A percentile compares a stretch with the other conserved stretches of the same genome.
Evolutionary conservation across 2,888 invertebrate genomes (phyloP).

Genomic region (Seladonia tumulorum): DNA sequence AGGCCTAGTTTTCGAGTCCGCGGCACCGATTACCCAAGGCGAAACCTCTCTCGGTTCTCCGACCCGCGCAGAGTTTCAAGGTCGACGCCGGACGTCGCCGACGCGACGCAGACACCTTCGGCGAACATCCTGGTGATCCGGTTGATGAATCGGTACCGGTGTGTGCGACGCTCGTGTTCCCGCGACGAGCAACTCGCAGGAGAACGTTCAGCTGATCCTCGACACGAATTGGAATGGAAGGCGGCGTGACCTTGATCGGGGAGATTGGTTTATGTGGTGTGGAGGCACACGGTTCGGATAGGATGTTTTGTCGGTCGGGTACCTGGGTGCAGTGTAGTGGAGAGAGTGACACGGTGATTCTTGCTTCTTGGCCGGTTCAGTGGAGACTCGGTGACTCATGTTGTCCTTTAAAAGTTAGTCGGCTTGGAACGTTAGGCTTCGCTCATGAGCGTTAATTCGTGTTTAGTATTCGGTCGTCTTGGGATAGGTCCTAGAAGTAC

Average conservation of each 20-base stretch:
- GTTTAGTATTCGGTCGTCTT: background rate
- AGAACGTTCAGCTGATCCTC: conserved; percentile 7
- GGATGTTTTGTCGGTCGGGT: background rate
- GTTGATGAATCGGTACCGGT: conserved; percentile 1
- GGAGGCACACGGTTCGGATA: background rate
- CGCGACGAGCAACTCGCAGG: background rate
- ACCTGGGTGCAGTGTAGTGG: background rate
- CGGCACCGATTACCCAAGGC: conserved; percentile 74
- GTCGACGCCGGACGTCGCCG: conserved; percentile 51
- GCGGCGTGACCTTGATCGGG: background rate
- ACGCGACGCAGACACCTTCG: conserved; percentile 1
- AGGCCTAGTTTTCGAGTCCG: conserved; percentile 76
- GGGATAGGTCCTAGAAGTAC: background rate
- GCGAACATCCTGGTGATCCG: conserved; percentile 16
- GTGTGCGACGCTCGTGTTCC: background rate
- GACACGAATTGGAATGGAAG: conserved; percentile 4
- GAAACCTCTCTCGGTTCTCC: conserved; percentile 68
- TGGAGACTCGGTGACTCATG: background rate
- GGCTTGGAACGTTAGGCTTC: background rate
- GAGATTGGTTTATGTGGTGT: background rate
- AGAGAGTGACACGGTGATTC: background rate
- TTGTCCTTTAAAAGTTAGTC: conserved; percentile 5
- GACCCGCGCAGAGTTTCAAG: conserved; percentile 64
- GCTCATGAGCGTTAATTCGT: background rate
- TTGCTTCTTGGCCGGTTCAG: background rate